Conservation (phyloP, 1,140 invertebrate species). For the Leptinotarsa undecemlineata region DNA sequence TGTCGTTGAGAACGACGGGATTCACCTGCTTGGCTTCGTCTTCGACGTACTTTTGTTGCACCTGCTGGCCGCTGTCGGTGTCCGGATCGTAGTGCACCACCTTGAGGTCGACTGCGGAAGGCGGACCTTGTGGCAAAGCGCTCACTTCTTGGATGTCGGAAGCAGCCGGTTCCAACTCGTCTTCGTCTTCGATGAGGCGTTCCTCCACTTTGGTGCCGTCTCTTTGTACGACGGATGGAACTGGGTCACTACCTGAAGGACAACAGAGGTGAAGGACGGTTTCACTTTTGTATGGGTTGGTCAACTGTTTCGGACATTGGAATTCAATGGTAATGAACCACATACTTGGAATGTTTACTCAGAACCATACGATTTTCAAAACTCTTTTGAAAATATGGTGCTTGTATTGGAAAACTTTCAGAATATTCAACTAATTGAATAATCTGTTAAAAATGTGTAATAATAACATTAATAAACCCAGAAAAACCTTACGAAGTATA, state of each 20-base stretch:
- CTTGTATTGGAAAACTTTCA: too few relatives aligned
- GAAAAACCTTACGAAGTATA: too few relatives aligned
- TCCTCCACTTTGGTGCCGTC: constrained; percentile 55
- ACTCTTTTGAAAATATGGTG: too few relatives aligned
- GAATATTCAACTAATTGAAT: too few relatives aligned
- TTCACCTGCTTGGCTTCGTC: constrained; percentile 73
- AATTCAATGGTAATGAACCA: too few relatives aligned
- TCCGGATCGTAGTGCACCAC: constrained; percentile 78
- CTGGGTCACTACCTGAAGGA: constrained; percentile 67
- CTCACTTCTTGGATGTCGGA: constrained; percentile 59
- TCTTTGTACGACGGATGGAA: constrained; percentile 65
- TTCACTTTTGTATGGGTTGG: background rate
- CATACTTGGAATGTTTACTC: too few relatives aligned
- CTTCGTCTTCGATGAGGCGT: constrained; percentile 31
- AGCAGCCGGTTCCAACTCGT: constrained; percentile 56
- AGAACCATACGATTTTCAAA: too few relatives aligned
- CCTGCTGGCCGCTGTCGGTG: constrained; percentile 70
- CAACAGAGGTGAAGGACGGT: constrained; percentile 35
- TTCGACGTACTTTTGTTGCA: constrained; percentile 73
- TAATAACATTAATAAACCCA: too few relatives aligned
- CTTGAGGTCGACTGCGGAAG: constrained; percentile 74
- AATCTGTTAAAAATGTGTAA: too few relatives aligned
- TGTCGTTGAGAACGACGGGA: constrained; percentile 72
- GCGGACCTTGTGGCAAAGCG: constrained; percentile 47
- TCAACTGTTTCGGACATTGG: too few relatives aligned